Evolutionary conservation across 2,888 invertebrate species (phyloP).

Genomic region (Syrphus vitripennis): DNA sequence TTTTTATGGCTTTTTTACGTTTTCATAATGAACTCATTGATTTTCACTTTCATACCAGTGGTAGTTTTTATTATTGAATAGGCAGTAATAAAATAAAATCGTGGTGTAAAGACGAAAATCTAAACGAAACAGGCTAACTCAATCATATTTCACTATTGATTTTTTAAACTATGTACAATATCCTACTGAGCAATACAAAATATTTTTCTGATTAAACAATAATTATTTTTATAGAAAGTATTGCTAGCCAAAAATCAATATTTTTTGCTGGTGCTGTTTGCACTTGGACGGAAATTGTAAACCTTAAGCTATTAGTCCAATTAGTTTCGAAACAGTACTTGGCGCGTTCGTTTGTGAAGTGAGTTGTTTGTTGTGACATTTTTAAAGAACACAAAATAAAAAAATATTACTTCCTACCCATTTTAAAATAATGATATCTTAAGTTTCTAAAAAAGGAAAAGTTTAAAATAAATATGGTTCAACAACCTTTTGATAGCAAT

Average conservation of each 20-base stretch:
- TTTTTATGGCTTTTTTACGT: constrained; percentile 52
- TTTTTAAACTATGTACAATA: not conserved
- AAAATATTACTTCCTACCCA: not conserved
- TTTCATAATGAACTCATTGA: constrained; percentile 49
- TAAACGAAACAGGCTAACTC: not conserved
- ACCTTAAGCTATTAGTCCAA: constrained; percentile 31
- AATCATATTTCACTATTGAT: not conserved
- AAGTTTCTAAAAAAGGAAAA: not conserved
- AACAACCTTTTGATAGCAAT: constrained; percentile 62
- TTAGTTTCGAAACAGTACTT: constrained; percentile 45
- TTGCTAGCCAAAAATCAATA: constrained; percentile 46
- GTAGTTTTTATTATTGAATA: not conserved
- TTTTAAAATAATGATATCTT: not conserved
- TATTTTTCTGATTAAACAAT: not conserved
- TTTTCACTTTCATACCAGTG: constrained; percentile 38
- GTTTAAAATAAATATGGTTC: constrained; percentile 49
- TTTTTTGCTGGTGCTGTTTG: not conserved
- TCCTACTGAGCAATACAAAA: not conserved
- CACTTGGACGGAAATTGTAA: constrained; percentile 27
- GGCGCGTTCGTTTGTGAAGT: constrained; percentile 32
- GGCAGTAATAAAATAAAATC: constrained; percentile 1
- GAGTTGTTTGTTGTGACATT: constrained; percentile 1
- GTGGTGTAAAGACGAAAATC: not conserved
- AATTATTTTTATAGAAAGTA: not conserved
- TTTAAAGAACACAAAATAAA: not conserved